Evolutionary conservation across 2,888 invertebrate genomes (phyloP), one percentile per base, ranked within the genome.

Genomic region (Ectemnius lituratus): DNA sequence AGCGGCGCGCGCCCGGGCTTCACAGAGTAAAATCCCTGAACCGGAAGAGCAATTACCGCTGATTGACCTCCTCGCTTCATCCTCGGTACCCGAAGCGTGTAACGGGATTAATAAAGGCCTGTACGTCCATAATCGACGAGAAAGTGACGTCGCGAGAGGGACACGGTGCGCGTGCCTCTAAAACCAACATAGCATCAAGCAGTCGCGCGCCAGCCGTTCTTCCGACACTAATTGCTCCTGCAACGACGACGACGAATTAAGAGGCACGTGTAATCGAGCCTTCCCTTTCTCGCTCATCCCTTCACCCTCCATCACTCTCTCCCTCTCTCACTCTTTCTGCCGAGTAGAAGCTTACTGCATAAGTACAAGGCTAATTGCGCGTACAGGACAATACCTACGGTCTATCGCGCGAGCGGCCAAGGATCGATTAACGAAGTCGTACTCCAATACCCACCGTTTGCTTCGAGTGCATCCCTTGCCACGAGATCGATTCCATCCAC

Each of bases 51-150:
- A 86, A 86, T 86, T 86, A 86, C 78, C 67, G 76, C 78, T 82
- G 84, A 86, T 85, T 85, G 85, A 80, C 79, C 80, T 70, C 65
- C 67, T 81, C 75, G 74, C 73, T 71, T 72, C 73, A 67, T 75
- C 66, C 67, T 64, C 76, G 67, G 66, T 75, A 77, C 65, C 71
- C 78, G 74, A 83, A 81, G 75, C 78, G 77, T 72, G 65, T 85
- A 85, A 87, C 83, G 79, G 82, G 84, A 87, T 87, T 87, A 86
- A 87, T 87, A 87, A 87, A 84, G 85, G 79, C 70, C 75, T 73
- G 75, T 73, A 76, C 85, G 80, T 77, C 73, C 79, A 80, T 82
- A 81, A 83, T 85, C 79, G 72, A 65, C 56, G 27, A 62, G 71
- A 27, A 52, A 64, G 45, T 49, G 28, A 18, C 23, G 62, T 52